phyloP scores from a whole-genome alignment of 2,888 invertebrate species.

The Stenoptilia bipunctidactyla region DNA sequence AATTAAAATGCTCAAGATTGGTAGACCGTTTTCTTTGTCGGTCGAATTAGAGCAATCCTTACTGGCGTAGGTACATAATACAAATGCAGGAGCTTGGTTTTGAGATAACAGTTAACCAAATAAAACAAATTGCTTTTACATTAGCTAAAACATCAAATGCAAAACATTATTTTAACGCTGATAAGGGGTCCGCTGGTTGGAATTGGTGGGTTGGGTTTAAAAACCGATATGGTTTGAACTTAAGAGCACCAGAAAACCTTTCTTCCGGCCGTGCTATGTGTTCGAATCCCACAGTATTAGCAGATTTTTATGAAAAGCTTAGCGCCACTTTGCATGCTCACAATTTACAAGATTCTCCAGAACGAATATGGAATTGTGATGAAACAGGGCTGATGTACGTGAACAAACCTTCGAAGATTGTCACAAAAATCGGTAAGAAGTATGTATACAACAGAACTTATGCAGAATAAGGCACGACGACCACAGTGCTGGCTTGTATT shows the following conservation, averaged over 20 bases:
- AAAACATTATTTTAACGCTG: conserved; percentile 8
- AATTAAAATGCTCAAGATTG: no score
- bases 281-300: no score
- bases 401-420: conserved; percentile 15
- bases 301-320: no score
- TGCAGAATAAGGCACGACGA: conserved; percentile 16
- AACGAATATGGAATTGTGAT: conserved; percentile 15
- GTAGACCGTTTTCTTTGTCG: no score
- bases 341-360: no score
- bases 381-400: conserved; percentile 17
- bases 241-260: conserved; percentile 13
- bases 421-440: conserved; percentile 16
- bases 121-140: no score
- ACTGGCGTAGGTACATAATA: no score
- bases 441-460: conserved; percentile 14
- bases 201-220: conserved; percentile 13
- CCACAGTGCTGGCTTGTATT: no score
- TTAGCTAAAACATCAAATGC: conserved; percentile 3
- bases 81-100: no score
- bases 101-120: no score
- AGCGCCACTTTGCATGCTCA: no score
- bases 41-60: no score
- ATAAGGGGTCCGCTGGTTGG: conserved; percentile 11
- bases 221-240: conserved; percentile 11
- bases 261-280: conserved; percentile 10